These are phyloP conservation scores for Danionella cerebrum DNA, from an alignment of 2,113 vertebrate species.

Conservation along the genomic window DNA sequence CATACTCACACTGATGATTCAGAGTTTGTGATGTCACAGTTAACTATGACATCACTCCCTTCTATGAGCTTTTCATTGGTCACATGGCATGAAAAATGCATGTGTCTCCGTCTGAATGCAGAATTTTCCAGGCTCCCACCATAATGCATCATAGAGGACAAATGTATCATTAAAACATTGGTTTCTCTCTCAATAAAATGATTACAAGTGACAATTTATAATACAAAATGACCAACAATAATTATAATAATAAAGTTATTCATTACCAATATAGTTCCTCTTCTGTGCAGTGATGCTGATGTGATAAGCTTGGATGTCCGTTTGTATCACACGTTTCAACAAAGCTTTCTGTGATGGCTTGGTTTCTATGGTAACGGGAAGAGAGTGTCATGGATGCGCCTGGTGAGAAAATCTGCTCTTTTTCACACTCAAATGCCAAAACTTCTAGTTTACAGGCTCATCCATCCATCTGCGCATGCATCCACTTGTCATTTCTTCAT, in stretches of 20 bases:
- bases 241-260: no score
- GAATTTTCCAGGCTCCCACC: no score
- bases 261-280: no score
- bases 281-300: slow-evolving; percentile 8
- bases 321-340: not conserved
- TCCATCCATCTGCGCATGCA: not conserved
- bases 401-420: slow-evolving; percentile 24
- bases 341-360: slow-evolving; percentile 10
- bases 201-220: no score
- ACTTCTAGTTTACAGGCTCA: not conserved
- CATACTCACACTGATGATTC: not conserved
- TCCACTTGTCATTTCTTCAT: no score
- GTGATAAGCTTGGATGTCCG: slow-evolving; percentile 18
- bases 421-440: not conserved
- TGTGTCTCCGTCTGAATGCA: no score
- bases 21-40: not conserved
- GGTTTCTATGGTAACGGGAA: slow-evolving; percentile 22
- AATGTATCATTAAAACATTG: no score
- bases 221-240: no score
- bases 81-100: not conserved
- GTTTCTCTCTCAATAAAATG: no score
- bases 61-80: not conserved
- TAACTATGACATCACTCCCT: not conserved
- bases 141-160: no score
- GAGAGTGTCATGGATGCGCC: slow-evolving; percentile 12